Evolutionary conservation across 2,797 vertebrate species (phyloP).

Genomic region (Neoniphon sammara): DNA sequence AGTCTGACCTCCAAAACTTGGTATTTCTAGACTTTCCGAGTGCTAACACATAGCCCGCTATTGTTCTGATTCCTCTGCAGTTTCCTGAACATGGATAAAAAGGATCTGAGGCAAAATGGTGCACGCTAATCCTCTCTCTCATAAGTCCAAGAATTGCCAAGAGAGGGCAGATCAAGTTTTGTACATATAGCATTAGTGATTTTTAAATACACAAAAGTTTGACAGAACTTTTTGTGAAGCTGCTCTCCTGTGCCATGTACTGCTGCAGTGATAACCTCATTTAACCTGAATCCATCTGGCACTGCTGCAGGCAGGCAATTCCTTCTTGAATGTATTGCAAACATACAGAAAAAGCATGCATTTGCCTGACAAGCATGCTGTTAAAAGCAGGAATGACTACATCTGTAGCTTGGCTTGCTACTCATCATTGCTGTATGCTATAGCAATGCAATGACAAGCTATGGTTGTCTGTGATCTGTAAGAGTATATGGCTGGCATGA

Average conservation of each 20-base stretch:
- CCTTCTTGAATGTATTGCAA: slow-evolving; percentile 1
- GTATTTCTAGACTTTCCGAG: slow-evolving; percentile 26
- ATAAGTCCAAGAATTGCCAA: slow-evolving; percentile 23
- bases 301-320: neutral
- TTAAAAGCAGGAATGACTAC: no score
- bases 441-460: no score
- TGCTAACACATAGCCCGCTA: neutral
- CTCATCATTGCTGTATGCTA: no score
- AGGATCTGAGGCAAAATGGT: neutral
- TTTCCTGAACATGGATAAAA: neutral
- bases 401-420: no score
- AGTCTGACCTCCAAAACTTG: slow-evolving; percentile 46
- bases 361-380: no score
- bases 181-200: slow-evolving; percentile 27
- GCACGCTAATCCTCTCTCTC: slow-evolving; percentile 17
- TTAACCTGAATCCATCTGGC: neutral
- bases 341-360: neutral
- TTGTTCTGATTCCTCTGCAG: slow-evolving; percentile 7
- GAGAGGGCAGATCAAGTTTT: slow-evolving; percentile 36
- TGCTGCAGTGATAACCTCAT: neutral
- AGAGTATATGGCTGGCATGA: no score
- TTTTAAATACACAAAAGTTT: slow-evolving; percentile 5
- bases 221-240: neutral
- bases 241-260: neutral
- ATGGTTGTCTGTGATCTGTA: no score